These are phyloP conservation scores for Platyscapa corneri DNA, from an alignment of 1,140 invertebrate genomes.

Conservation along the genomic window DNA sequence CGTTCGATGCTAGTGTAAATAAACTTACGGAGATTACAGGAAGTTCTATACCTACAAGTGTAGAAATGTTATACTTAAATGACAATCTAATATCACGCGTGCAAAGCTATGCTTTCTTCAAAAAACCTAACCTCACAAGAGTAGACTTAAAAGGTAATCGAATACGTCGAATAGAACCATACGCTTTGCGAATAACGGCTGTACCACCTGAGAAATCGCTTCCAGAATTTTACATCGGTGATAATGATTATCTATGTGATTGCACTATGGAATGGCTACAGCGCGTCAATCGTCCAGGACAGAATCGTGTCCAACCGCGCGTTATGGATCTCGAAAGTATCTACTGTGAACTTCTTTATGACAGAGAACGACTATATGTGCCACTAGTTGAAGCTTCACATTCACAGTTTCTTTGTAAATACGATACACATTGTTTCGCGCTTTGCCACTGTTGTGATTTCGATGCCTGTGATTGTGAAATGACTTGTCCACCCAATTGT, in stretches of 20 bases:
- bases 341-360: slow-evolving; percentile 90
- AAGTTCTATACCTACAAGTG: slow-evolving; percentile 89
- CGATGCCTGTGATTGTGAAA: slow-evolving; percentile 95
- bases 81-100: slow-evolving; percentile 91
- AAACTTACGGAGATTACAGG: slow-evolving; percentile 89
- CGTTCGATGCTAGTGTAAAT: slow-evolving; percentile 91
- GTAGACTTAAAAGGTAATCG: slow-evolving; percentile 91
- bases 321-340: slow-evolving; percentile 92
- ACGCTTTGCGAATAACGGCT: slow-evolving; percentile 87
- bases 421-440: slow-evolving; percentile 91
- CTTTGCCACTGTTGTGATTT: slow-evolving; percentile 95
- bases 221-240: slow-evolving; percentile 92
- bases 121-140: slow-evolving; percentile 90
- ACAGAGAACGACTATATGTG: slow-evolving; percentile 85
- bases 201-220: slow-evolving; percentile 84
- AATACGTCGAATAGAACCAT: slow-evolving; percentile 88
- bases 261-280: slow-evolving; percentile 91
- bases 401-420: slow-evolving; percentile 93
- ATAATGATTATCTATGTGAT: slow-evolving; percentile 93
- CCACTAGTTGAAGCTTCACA: slow-evolving; percentile 88
- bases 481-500: slow-evolving; percentile 94
- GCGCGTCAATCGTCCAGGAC: slow-evolving; percentile 84
- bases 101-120: slow-evolving; percentile 94
- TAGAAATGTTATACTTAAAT: slow-evolving; percentile 88
- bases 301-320: slow-evolving; percentile 86